Conservation (phyloP, 2,888 invertebrate genomes). For the Papilio gigon region DNA sequence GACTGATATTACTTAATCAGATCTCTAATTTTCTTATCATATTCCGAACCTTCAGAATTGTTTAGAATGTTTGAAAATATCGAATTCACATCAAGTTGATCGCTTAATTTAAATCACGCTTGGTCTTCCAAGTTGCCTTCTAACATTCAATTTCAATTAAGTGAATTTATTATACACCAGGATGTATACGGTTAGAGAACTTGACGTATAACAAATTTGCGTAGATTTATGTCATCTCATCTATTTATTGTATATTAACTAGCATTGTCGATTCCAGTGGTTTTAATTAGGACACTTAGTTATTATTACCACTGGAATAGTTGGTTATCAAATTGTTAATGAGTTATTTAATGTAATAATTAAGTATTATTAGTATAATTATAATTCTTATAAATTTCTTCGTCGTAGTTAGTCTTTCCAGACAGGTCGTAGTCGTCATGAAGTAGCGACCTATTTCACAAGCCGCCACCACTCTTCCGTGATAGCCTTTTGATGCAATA, state of each 20-base stretch:
- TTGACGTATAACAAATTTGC: conserved; percentile 17
- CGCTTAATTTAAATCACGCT: conserved; percentile 17
- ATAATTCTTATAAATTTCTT: background rate
- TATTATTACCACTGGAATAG: background rate
- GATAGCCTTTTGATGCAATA: too few relatives aligned
- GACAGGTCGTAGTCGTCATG: too few relatives aligned
- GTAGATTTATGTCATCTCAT: conserved; percentile 46
- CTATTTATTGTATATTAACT: conserved; percentile 50
- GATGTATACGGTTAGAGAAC: conserved; percentile 31
- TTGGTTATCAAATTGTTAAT: background rate
- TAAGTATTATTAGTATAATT: background rate
- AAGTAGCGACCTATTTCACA: too few relatives aligned
- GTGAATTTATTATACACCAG: conserved; percentile 35
- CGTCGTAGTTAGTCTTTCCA: too few relatives aligned
- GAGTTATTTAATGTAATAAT: background rate
- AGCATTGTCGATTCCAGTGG: background rate
- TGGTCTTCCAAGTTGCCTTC: conserved; percentile 12
- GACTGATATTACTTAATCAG: too few relatives aligned
- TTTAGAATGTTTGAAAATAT: background rate
- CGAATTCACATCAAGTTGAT: background rate
- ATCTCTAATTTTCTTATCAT: too few relatives aligned
- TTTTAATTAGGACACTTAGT: background rate
- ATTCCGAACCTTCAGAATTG: too few relatives aligned
- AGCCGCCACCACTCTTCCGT: too few relatives aligned
- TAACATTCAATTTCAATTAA: conserved; percentile 34